phyloP scores from a whole-genome alignment of 2,797 vertebrate species.

The Urophycis tenuis region DNA sequence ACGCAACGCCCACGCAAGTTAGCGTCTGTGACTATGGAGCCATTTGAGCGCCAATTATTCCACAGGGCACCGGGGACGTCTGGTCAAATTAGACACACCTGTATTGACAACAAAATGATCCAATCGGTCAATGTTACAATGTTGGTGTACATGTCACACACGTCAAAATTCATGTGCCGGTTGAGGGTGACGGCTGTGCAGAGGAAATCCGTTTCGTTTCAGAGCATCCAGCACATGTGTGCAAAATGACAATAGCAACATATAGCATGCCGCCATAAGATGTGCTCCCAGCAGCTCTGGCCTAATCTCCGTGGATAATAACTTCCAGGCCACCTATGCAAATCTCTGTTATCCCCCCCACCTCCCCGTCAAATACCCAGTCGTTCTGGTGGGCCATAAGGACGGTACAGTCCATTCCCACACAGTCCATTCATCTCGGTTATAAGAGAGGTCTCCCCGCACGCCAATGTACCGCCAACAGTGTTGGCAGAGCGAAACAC shows the following conservation, averaged over 20 bases:
- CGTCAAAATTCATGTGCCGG: not conserved
- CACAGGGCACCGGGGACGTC: not conserved
- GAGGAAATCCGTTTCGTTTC: not conserved
- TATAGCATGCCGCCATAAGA: not conserved
- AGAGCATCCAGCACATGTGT: not conserved
- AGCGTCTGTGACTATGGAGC: not conserved
- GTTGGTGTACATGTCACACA: not conserved
- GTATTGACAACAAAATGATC: not conserved
- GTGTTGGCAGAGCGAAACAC: not conserved
- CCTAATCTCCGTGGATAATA: conserved; percentile 24
- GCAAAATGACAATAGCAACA: not conserved
- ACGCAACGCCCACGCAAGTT: not conserved
- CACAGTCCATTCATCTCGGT: not conserved
- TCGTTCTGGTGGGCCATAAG: not conserved
- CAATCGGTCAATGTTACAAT: not conserved
- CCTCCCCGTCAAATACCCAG: not conserved
- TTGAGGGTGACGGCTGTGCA: not conserved
- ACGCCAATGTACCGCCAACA: not conserved
- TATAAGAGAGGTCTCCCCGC: not conserved
- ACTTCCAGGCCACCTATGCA: conserved; percentile 8
- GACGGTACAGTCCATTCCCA: not conserved
- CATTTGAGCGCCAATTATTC: not conserved
- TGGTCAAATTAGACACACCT: not conserved
- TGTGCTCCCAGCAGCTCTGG: not conserved
- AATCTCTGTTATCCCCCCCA: conserved; percentile 8